Evolutionary conservation across 2,888 invertebrate genomes (phyloP).

Genomic region (Aporophyla nigra): DNA sequence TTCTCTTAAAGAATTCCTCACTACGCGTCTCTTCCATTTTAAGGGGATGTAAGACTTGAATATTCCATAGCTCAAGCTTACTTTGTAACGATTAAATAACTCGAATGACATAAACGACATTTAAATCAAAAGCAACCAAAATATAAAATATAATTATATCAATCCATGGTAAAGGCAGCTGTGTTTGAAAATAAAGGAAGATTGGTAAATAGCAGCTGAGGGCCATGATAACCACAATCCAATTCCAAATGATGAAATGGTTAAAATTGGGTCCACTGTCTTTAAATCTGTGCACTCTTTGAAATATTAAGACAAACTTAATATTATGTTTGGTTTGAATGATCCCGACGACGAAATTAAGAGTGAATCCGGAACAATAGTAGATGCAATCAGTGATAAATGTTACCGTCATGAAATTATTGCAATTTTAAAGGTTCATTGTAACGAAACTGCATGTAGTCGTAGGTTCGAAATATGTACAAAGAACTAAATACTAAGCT

Average conservation of each 20-base stretch:
- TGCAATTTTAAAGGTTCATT: not conserved
- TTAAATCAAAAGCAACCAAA: slow-evolving; percentile 11
- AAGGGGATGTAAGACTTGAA: not conserved
- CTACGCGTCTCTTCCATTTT: not conserved
- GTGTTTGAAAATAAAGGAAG: not conserved
- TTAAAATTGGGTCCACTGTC: not conserved
- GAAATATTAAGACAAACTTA: slow-evolving; percentile 17
- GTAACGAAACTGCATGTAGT: not conserved
- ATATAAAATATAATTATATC: not conserved
- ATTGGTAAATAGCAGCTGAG: not conserved
- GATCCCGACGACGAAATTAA: slow-evolving; percentile 12
- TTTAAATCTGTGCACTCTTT: slow-evolving; percentile 15
- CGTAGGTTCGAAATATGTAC: not conserved
- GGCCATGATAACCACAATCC: not conserved
- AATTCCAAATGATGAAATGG: slow-evolving; percentile 22
- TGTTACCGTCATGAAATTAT: not conserved
- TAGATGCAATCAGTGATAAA: not conserved
- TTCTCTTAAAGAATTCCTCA: slow-evolving; percentile 10
- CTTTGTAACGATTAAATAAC: slow-evolving; percentile 1
- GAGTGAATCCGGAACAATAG: slow-evolving; percentile 1
- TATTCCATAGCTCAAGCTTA: slow-evolving; percentile 25
- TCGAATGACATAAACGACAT: slow-evolving; percentile 9
- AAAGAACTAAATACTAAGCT: not conserved
- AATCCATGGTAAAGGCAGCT: not conserved
- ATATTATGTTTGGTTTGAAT: slow-evolving; percentile 5